Base-by-base conservation (phyloP, 2,113 vertebrate species). In the Oceanodroma tethys region DNA sequence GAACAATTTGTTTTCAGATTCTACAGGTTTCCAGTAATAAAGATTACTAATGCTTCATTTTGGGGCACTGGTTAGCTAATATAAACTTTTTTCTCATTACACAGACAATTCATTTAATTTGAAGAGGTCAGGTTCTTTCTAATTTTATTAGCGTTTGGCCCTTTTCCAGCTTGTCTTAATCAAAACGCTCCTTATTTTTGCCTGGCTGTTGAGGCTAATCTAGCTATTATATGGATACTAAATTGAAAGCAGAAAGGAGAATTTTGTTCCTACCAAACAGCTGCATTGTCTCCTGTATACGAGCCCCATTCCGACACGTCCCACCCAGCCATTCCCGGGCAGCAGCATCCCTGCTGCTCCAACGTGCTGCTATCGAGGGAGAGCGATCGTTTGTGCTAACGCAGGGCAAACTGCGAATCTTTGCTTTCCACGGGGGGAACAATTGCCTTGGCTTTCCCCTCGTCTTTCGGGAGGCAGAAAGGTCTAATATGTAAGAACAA, bases 161-260 rank as follows among this genome's bases (percentile, higher is more conserved):
- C 87, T 93, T 95, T 82, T 93, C 96, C 97, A 97, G 95, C 82
- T 89, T 81, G 42, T 97, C 82, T 97, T 96, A 86, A 97, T 98
- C 93, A 96, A 97, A 96, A 97, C 6, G 60, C 81, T 94, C 90
- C 90, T 97, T 98, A 95, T 96, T 97, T 97, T 90, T 94, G 68
- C 78, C 81, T 94, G 86, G 55, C 63, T 55, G 90, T 97, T 97
- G 95, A 97, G 45, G 72, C 59, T 96, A 94, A 98, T 97, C 86
- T 88, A 78, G 55, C 74, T 97, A 81, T 88, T 95, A 65, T 58
- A 90, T 6, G 80, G 89, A 92, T 60, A 93, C 82, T 45, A 92
- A 95, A 98, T 72, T 88, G 25, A 67, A 95, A 65, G 53, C 93
- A 95, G 81, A 88, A 89, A 50, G 72, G 78, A 90, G 81, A 88